Evolutionary conservation across 2,888 invertebrate species (phyloP).

Genomic region (Dryomyza anilis): DNA sequence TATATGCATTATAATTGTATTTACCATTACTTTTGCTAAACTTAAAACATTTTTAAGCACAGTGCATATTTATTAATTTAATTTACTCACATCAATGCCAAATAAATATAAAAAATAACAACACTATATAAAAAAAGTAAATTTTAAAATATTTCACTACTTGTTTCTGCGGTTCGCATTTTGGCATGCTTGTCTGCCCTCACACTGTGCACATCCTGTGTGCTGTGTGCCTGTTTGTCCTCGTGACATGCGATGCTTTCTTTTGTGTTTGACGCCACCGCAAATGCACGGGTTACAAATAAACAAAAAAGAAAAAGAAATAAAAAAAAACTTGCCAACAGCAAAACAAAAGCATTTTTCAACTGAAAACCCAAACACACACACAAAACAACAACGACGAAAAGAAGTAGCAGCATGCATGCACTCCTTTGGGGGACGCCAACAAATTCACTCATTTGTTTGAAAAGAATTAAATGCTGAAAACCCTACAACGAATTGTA

Average conservation of each 20-base stretch:
- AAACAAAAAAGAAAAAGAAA: slow-evolving; percentile 23
- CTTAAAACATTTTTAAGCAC: too few relatives aligned
- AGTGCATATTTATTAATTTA: too few relatives aligned
- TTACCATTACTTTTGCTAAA: too few relatives aligned
- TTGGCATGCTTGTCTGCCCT: slow-evolving; percentile 11
- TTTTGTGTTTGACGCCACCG: slow-evolving; percentile 12
- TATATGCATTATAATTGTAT: too few relatives aligned
- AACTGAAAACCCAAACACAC: slow-evolving; percentile 10
- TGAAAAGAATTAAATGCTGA: neutral
- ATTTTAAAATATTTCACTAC: slow-evolving; percentile 6
- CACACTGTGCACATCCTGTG: slow-evolving; percentile 16
- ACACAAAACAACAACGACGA: neutral
- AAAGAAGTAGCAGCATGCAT: neutral
- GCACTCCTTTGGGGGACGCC: neutral
- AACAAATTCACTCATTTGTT: slow-evolving; percentile 25
- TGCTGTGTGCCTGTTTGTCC: too few relatives aligned
- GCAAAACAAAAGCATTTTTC: slow-evolving; percentile 27
- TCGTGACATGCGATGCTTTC: slow-evolving; percentile 18
- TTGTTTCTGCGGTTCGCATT: slow-evolving; percentile 4
- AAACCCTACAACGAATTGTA: neutral
- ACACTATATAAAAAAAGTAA: too few relatives aligned
- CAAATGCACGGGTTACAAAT: neutral
- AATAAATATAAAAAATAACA: too few relatives aligned
- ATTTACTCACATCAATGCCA: too few relatives aligned
- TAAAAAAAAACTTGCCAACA: slow-evolving; percentile 10